phyloP scores from a whole-genome alignment of 2,888 invertebrate species.

The Sepiola atlantica region DNA sequence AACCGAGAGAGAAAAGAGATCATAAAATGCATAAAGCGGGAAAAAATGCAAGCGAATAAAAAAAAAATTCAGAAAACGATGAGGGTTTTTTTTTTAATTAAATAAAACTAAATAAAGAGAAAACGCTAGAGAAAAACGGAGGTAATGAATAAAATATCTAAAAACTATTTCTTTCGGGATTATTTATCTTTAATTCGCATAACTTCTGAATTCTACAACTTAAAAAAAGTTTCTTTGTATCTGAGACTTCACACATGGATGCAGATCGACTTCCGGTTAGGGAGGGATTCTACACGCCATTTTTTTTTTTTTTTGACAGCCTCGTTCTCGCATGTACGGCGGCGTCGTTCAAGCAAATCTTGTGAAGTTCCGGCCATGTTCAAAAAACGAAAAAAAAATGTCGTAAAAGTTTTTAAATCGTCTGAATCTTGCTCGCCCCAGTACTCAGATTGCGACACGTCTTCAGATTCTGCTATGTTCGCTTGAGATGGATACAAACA shows the following conservation, averaged over 20 bases:
- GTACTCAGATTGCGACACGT: slow-evolving; percentile 1
- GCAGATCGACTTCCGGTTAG: neutral
- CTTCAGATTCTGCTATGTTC: neutral
- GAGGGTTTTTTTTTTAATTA: neutral
- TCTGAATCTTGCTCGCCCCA: neutral
- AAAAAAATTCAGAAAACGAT: neutral
- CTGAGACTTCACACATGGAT: neutral
- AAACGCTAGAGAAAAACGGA: neutral
- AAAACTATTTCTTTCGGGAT: neutral
- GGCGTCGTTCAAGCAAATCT: neutral
- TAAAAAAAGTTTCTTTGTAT: neutral
- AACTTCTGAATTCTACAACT: neutral
- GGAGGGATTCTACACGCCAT: neutral
- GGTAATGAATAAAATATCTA: neutral
- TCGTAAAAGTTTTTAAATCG: neutral
- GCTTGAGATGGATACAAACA: neutral
- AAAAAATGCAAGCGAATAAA: neutral
- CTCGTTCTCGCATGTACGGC: neutral
- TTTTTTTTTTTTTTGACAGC: neutral
- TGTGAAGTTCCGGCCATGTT: slow-evolving; percentile 32
- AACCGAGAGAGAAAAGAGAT: neutral
- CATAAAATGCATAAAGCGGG: neutral
- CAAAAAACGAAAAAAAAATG: neutral
- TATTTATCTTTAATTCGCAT: neutral
- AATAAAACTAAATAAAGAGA: no score